Base-by-base conservation (phyloP, 2,113 vertebrate species). In the Gobio gobio region DNA sequence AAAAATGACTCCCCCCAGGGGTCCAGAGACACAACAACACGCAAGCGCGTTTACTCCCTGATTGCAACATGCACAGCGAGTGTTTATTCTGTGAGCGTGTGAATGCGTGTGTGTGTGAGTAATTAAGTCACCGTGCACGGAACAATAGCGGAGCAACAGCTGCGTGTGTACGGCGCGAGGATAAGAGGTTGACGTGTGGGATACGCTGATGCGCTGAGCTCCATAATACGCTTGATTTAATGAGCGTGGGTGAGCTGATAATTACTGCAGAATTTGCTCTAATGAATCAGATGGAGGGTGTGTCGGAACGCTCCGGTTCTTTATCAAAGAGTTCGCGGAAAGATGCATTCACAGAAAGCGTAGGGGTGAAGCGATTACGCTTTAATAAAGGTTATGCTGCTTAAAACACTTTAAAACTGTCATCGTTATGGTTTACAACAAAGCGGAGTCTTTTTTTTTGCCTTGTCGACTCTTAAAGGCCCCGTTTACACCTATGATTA, bases 51-150 rank as follows among this genome's bases (percentile, higher is more conserved):
- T 83, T 26, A n/a, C 78, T 82, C 78, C 43, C 73, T 73, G 73
- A 82, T 78, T 79, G 78, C 26, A 29, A 68, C 40, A 68, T 40
- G n/a, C 64, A 64, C 78, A 29, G 36, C 13, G 59, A 26, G 59
- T 64, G 59, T 64, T 64, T 80, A 10, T 80, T 47, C 40, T 64
- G 58, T 14, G 26, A 78, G 54, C 18, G 29, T 76, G 49, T 13
- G 9, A 33, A 47, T 59, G 54, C 40, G 51, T 56, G 54, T 26
- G 73, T 47, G 14, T 47, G 3, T 12, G 45, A 64, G 83, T 88
- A 88, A 88, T 90, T 88, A 90, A 89, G 83, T 76, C 82, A 78
- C 45, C 2, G 63, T 82, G 82, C 43, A 78, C 24, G 10, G 63
- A 87, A 87, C 87, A 88, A 83, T 74, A 85, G 77, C 75, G 70